phyloP scores from a whole-genome alignment of 2,113 vertebrate species.

The Papio anubis region DNA sequence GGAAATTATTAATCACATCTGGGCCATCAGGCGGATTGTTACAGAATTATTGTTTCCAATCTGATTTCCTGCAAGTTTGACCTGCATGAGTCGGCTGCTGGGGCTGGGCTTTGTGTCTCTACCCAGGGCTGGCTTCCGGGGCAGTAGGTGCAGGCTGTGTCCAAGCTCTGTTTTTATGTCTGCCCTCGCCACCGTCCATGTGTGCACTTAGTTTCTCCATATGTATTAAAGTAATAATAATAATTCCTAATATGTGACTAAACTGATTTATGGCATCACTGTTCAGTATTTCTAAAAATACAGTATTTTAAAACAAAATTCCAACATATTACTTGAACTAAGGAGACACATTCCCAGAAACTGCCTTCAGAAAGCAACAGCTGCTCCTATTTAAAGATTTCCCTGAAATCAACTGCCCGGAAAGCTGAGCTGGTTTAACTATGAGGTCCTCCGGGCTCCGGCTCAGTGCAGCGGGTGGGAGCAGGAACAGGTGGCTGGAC shows the following conservation, averaged over 20 bases:
- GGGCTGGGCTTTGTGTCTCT: too few relatives aligned
- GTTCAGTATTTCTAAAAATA: not conserved
- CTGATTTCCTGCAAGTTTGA: not conserved
- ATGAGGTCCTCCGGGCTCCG: not conserved
- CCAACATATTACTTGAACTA: not conserved
- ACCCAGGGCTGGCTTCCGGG: not conserved
- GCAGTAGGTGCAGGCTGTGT: not conserved
- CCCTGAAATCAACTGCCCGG: not conserved
- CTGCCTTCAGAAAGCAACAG: not conserved
- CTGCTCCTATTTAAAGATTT: conserved; percentile 34
- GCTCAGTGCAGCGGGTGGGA: not conserved
- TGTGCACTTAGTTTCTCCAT: not conserved
- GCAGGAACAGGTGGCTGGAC: not conserved
- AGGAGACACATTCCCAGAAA: not conserved
- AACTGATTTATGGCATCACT: not conserved
- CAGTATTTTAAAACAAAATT: not conserved
- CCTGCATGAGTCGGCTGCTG: not conserved
- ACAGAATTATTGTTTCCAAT: not conserved
- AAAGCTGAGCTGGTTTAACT: not conserved
- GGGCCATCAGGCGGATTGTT: not conserved
- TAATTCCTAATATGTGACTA: not conserved
- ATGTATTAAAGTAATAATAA: not conserved
- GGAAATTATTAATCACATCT: not conserved
- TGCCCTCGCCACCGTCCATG: accelerated
- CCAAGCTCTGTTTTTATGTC: not conserved